Base-by-base conservation (phyloP, 2,888 invertebrate genomes). In the Rugalucina vietnamica region DNA sequence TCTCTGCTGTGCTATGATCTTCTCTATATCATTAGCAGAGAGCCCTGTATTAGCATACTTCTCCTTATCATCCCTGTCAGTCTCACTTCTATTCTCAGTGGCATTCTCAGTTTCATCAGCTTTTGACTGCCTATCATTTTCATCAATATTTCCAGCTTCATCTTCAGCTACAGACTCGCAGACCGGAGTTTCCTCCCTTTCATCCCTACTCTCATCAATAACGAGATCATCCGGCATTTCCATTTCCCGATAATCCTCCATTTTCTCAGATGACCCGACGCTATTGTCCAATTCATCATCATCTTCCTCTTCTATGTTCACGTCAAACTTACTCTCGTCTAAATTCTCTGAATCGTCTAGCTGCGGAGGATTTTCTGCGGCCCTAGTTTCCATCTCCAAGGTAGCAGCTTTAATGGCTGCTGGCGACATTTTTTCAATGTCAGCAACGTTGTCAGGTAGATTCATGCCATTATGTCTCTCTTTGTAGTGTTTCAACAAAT, bases 401-500 rank as follows among this genome's bases (percentile, higher is more conserved):
- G 86, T 86, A 5, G 86, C 88, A 49, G 85, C 88, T 65, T 79
- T 80, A 50, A 87, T 81, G 24, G 85, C 87, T 3, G 84, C 73
- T 8, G 87, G 88, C 5, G 87, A 85, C 86, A 85, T 87, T 70
- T 87, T 87, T 70, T 89, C 90, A 32, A 90, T 85, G 75, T 90
- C 89, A 27, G 86, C 84, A 29, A 91, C 84, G 32, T 84, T 88
- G 18, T 91, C 90, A 8, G 93, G 92, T 8, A 92, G 86, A 39
- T 90, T 88, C 29, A 84, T 77, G 32, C 91, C 93, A 80, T 96
- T 96, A 91, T 97, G 97, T 89, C 97, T 96, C 39, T 97, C 96
- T 50, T 96, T 96, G 94, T 97, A 96, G 93, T 98, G 97, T 91
- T 97, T 97, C 89, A 97, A 96, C 69, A 98, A 95, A 85, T 97